Base-by-base conservation (phyloP, 2,113 vertebrate species). In the Callospermophilus lateralis region DNA sequence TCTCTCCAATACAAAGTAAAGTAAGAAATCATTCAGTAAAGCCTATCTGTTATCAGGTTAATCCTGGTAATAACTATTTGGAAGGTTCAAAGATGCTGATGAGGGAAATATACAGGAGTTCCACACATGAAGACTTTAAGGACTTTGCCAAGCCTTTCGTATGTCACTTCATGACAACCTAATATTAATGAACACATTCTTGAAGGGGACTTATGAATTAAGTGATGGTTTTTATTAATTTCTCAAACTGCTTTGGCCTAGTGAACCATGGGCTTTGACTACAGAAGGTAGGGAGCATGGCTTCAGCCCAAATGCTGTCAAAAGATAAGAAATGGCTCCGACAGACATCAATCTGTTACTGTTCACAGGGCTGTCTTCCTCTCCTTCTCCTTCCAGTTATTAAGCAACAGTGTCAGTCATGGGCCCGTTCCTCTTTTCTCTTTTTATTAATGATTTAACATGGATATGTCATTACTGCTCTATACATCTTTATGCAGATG, bases 391-490 rank as follows among this genome's bases (percentile, higher is more conserved):
- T 97, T 97, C 97, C 96, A 92, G 12, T 79, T 98, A 97, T 80
- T 98, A 98, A 98, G 98, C 98, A 96, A 97, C 93, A 97, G 98
- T 99, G 99, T 99, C 99, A 99, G 98, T 99, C 99, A 99, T 90
- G 96, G 97, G 81, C 98, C 95, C 90, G 90, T 98, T 98, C 98
- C 98, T 98, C 98, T 97, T 98, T 98, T 99, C 98, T 98, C 98
- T 98, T 98, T 98, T 98, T 99, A 99, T 99, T 99, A 99, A 99
- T 99, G 98, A 99, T 99, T 98, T 98, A 98, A 97, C 98, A 98
- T 98, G 98, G 98, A 98, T 98, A 98, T 99, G 98, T 99, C 99
- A 99, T 98, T 98, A 98, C 98, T 98, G 98, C 98, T 99, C 98
- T 98, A 98, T 99, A 98, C 98, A 97, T 99, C 98, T 98, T 98